Evolutionary conservation across 2,888 invertebrate species (phyloP).

Genomic region (Desoria tigrina): DNA sequence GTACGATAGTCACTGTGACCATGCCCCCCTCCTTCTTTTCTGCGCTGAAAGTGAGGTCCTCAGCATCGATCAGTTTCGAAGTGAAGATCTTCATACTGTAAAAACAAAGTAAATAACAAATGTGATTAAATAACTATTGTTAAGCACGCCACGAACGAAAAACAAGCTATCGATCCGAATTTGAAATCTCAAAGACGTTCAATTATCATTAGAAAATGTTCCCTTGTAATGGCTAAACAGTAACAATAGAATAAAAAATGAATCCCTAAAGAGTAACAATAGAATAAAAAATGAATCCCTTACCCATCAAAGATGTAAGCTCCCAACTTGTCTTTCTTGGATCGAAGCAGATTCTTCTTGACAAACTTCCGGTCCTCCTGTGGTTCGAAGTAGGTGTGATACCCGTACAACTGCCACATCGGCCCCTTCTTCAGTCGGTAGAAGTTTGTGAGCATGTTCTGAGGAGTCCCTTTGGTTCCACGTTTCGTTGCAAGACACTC

Average conservation of each 20-base stretch:
- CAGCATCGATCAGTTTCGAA: neutral
- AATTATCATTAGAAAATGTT: too few species aligned
- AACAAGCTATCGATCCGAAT: too few species aligned
- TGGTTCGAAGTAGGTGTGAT: constrained; percentile 73
- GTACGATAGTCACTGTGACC: constrained; percentile 28
- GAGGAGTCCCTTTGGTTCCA: neutral
- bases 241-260: neutral
- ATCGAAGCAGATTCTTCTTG: constrained; percentile 65
- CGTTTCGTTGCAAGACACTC: neutral
- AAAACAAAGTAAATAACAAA: constrained; percentile 55
- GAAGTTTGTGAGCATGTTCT: constrained; percentile 10
- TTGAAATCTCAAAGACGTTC: too few species aligned
- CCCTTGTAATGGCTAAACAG: neutral
- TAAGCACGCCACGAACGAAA: too few species aligned
- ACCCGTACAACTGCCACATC: constrained; percentile 63
- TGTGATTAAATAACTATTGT: neutral
- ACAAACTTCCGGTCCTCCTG: constrained; percentile 68
- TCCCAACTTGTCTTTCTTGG: constrained; percentile 62
- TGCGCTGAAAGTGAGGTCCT: neutral
- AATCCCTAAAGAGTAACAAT: neutral
- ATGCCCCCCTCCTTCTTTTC: neutral
- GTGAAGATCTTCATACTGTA: constrained; percentile 64
- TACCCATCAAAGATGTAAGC: constrained; percentile 72
- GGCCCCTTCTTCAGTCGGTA: neutral
- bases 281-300: neutral